Evolutionary conservation across 2,113 vertebrate genomes (phyloP), one percentile per base, ranked within the genome.

Genomic region (Brienomyrus brachyistius): DNA sequence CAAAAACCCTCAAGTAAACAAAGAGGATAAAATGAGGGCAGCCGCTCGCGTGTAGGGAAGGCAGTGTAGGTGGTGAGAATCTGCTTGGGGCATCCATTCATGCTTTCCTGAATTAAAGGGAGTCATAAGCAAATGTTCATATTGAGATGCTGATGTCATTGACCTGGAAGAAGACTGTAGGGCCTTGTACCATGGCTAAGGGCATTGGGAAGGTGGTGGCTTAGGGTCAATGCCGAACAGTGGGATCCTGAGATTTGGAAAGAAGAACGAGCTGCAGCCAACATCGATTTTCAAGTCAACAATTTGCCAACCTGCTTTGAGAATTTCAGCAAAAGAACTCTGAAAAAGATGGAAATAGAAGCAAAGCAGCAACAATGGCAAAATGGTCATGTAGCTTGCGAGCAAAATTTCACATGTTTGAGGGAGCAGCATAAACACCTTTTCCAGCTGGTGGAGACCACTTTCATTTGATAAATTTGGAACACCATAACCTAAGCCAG

Each of bases 401-500:
- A 35, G 31, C 31, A 19, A 56, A 87, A 45, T 48, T 40, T 19
- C 6, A 40, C n/a, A 40, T 11, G 9, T 80, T 40, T 80, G 11
- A 17, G 13, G 15, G 80, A 19, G 43, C 43, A 83, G 43, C 21
- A 43, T 80, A 80, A 40, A 43, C 74, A 80, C 35, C 74, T 15
- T 82, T 50, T 85, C 27, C 88, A 80, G 82, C 40, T 84, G 80
- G 88, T 91, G 52, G 62, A 86, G 86, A 86, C 47, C 21, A 52
- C 70, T 88, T 52, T 66, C 47, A 90, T 90, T 66, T 86, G 89
- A 90, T 89, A n/a, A 27, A 66, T 66, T 74, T 89, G 89, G 89
- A 83, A 88, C 62, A 40, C 89, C 27, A 51, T 59, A 88, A 93
- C 92, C 83, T 87, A 80, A 87, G 80, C 74, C 92, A 92, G 89